Evolutionary conservation across 2,113 vertebrate genomes (phyloP), one percentile per base, ranked within the genome.

Genomic region (Delphinapterus leucas): DNA sequence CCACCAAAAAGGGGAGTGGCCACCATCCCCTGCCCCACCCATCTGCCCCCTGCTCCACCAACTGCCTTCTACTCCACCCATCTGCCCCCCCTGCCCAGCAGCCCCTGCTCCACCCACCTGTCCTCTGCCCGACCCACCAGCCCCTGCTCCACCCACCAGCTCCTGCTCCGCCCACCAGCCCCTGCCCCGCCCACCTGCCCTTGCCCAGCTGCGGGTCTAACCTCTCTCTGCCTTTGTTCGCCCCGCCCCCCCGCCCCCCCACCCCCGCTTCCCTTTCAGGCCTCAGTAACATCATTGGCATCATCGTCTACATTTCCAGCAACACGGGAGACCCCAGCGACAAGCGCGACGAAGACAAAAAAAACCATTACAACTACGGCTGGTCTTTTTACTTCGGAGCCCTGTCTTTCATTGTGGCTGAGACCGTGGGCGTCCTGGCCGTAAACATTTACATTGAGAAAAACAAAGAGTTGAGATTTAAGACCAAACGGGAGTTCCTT

Each of bases 331-430:
- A 99, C 98, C 99, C 99, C 17, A 99, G 98, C 8, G 99, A 99
- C 97, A 99, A 99, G 97, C 98, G 99, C 0, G 99, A 99, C 0
- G 99, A 99, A 85, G 99, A 99, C 99, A 99, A 99, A 97, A 99
- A 99, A 98, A 99, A 98, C 98, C 99, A 99, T 4, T 99, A 99
- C 98, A 99, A 99, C 98, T 99, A 99, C 0, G 99, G 99, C 3
- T 99, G 99, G 99, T 99, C 99, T 1, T 99, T 99, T 96, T 99
- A 99, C 98, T 99, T 99, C 3, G 99, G 99, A 77, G 99, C 99
- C 36, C 99, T 99, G 96, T 99, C 99, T 41, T 99, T 99, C 90
- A 99, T 99, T 0, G 99, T 99, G 98, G 99, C 99, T 0, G 99
- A 99, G 98, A 99, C 99, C 12, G 99, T 99, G 97, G 99, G 99